A percentile compares a stretch with the other conserved stretches of the same genome.
Evolutionary conservation across 2,797 vertebrate genomes (phyloP).

Genomic region (Holocentrus rufus): DNA sequence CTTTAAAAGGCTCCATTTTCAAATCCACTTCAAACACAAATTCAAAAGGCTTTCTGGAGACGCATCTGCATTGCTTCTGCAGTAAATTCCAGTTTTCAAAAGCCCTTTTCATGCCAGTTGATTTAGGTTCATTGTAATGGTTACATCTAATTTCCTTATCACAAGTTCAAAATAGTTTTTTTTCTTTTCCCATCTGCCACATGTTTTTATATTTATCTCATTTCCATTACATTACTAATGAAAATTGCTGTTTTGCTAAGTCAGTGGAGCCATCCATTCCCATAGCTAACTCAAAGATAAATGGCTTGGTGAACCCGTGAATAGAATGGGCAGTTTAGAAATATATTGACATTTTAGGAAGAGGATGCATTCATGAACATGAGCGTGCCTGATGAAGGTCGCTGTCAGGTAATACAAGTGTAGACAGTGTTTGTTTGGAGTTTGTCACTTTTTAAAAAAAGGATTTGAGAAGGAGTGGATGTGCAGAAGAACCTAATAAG

Average conservation of each 20-base stretch:
- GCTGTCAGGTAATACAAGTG: too few species aligned
- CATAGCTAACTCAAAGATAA: slow-evolving; percentile 25
- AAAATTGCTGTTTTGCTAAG: slow-evolving; percentile 31
- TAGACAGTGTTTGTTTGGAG: too few species aligned
- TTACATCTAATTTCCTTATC: slow-evolving; percentile 45
- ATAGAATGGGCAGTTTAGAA: slow-evolving; percentile 6
- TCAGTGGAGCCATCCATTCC: slow-evolving; percentile 28
- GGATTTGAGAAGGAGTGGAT: slow-evolving; percentile 1
- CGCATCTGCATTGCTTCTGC: slow-evolving; percentile 21
- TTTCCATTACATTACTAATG: slow-evolving; percentile 21
- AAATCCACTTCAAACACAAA: slow-evolving; percentile 51
- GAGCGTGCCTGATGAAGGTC: too few species aligned
- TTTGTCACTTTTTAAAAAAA: too few species aligned
- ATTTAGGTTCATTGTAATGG: slow-evolving; percentile 45
- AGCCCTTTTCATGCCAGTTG: slow-evolving; percentile 14
- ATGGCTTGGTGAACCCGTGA: slow-evolving; percentile 20
- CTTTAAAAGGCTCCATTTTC: slow-evolving; percentile 22
- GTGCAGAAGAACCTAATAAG: not conserved
- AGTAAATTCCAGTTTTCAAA: slow-evolving; percentile 33
- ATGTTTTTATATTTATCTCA: slow-evolving; percentile 15
- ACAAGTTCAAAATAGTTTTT: slow-evolving; percentile 18
- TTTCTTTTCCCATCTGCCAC: slow-evolving; percentile 18
- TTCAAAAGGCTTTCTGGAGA: slow-evolving; percentile 36
- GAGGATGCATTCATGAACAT: too few species aligned
- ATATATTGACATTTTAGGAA: too few species aligned